phyloP scores from a whole-genome alignment of 2,113 vertebrate species.

The Sylvietta virens region DNA sequence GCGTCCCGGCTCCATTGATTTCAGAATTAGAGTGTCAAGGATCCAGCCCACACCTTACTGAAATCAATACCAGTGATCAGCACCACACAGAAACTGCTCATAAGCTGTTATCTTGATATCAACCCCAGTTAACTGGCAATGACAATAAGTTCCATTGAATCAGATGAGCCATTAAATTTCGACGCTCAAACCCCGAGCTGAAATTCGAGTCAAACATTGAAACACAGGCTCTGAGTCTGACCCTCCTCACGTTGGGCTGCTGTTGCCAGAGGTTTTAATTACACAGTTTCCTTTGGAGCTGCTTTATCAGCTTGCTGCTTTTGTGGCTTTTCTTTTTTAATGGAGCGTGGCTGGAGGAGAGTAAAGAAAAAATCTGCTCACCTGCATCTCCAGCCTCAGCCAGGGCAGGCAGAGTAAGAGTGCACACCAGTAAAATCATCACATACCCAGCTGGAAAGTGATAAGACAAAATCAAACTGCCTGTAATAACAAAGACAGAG shows the following conservation, averaged over 20 bases:
- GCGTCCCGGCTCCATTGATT: conserved; percentile 33
- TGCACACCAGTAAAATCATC: conserved; percentile 16
- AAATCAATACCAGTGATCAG: conserved; percentile 59
- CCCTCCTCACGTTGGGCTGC: background rate
- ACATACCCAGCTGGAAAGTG: background rate
- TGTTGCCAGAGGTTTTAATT: background rate
- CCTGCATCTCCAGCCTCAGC: background rate
- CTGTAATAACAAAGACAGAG: background rate
- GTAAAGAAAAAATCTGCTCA: background rate
- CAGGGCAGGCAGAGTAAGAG: background rate
- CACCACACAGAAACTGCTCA: conserved; percentile 29
- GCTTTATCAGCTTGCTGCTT: background rate
- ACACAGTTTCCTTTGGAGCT: background rate
- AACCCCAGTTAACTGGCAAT: conserved; percentile 29
- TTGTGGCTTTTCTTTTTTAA: background rate
- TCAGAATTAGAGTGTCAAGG: conserved; percentile 40
- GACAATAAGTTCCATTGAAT: conserved; percentile 51
- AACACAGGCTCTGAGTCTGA: background rate
- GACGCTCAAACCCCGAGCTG: background rate
- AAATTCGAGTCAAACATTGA: background rate
- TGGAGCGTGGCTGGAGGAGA: background rate
- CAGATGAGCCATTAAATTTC: conserved; percentile 33
- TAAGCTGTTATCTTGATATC: conserved; percentile 44
- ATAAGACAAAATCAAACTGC: conserved; percentile 29
- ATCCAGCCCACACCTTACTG: conserved; percentile 32